Evolutionary conservation across 1,140 invertebrate genomes (phyloP).

Genomic region (Chironomus striatipennis): DNA sequence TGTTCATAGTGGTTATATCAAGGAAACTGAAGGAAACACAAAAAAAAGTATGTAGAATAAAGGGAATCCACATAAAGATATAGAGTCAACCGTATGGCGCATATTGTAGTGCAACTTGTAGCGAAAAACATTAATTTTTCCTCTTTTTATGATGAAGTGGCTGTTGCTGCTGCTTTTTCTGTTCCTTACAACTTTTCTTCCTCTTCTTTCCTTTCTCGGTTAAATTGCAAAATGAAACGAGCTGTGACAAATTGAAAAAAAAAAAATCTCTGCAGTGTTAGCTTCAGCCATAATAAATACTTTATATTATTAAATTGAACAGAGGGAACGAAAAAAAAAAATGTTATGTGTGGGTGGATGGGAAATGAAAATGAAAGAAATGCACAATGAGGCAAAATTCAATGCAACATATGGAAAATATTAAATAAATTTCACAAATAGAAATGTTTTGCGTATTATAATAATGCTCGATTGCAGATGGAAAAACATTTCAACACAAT

Average conservation of each 20-base stretch:
- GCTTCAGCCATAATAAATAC: neutral
- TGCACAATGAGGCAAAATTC: neutral
- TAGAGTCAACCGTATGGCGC: conserved; percentile 20
- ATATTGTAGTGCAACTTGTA: neutral
- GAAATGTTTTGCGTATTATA: neutral
- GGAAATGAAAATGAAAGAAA: neutral
- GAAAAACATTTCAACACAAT: neutral
- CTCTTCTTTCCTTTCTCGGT: neutral
- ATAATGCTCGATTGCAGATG: neutral
- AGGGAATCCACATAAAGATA: neutral
- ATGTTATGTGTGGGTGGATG: neutral
- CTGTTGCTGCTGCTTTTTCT: neutral
- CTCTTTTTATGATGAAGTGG: conserved; percentile 9
- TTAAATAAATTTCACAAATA: conserved; percentile 19
- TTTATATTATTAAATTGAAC: too few species aligned
- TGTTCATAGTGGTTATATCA: too few species aligned
- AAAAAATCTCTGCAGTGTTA: conserved; percentile 21
- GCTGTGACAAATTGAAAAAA: conserved; percentile 23
- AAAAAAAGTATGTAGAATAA: too few species aligned
- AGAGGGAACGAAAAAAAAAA: too few species aligned
- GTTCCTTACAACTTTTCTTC: neutral
- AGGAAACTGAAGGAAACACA: too few species aligned
- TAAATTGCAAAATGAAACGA: conserved; percentile 17
- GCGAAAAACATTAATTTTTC: conserved; percentile 17
- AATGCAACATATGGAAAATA: conserved; percentile 22